Conservation (phyloP, 2,888 invertebrate species). For the Athrips mouffetella region DNA sequence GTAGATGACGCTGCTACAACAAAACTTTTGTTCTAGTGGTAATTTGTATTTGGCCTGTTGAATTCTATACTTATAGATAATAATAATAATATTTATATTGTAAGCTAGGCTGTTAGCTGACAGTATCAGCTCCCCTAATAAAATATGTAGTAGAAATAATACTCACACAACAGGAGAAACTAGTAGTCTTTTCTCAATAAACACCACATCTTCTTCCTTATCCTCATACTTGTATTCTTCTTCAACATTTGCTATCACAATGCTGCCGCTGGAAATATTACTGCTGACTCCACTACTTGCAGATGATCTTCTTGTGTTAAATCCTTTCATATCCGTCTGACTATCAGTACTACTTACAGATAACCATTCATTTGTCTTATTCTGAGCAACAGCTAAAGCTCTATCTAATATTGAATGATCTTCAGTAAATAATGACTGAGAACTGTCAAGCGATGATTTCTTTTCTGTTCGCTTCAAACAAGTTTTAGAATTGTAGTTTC, state of each 20-base stretch:
- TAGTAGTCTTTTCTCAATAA: constrained; percentile 81
- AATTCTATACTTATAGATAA: background rate
- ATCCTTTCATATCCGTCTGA: constrained; percentile 33
- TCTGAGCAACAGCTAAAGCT: constrained; percentile 58
- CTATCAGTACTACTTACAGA: constrained; percentile 39
- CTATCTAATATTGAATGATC: constrained; percentile 46
- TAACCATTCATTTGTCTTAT: constrained; percentile 62
- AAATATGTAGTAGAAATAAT: constrained; percentile 14
- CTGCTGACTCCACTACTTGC: constrained; percentile 70
- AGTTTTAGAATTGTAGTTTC: constrained; percentile 59
- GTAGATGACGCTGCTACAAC: no score
- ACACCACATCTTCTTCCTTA: constrained; percentile 82
- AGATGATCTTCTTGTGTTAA: constrained; percentile 64
- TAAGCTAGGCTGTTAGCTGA: background rate
- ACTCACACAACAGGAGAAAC: constrained; percentile 76
- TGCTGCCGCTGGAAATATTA: constrained; percentile 57
- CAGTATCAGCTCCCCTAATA: no score
- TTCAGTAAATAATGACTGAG: constrained; percentile 33
- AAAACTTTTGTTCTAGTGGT: no score
- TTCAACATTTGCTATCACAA: constrained; percentile 78
- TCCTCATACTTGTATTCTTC: constrained; percentile 89
- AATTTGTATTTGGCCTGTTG: background rate
- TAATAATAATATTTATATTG: no score
- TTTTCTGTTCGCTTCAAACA: constrained; percentile 45
- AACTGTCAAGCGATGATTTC: constrained; percentile 22